These are phyloP conservation scores for Chromobotia macracanthus DNA, from an alignment of 2,797 vertebrate species.

Conservation along the genomic window DNA sequence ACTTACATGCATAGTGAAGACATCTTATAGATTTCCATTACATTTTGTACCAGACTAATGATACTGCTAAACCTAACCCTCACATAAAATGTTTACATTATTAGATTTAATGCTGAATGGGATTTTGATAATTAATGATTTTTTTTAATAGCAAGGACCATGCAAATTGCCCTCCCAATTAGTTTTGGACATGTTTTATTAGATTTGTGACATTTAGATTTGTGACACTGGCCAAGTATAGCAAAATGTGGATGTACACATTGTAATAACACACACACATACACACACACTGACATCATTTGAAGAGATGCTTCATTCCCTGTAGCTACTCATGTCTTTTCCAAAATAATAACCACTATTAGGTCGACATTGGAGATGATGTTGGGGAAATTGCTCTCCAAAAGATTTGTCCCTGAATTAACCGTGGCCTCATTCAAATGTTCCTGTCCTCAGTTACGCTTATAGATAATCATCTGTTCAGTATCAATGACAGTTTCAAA, in stretches of 20 bases:
- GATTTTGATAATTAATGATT: not conserved
- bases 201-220: not conserved
- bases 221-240: not conserved
- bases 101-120: not conserved
- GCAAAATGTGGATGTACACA: not conserved
- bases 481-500: not conserved
- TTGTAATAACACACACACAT: slow-evolving; percentile 5
- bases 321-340: slow-evolving; percentile 33
- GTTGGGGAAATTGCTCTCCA: slow-evolving; percentile 36
- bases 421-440: slow-evolving; percentile 19
- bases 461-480: slow-evolving; percentile 10
- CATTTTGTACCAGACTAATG: not conserved
- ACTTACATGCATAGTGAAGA: not conserved
- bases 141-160: not conserved
- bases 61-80: not conserved
- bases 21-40: not conserved
- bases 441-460: slow-evolving; percentile 6
- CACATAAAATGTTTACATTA: not conserved
- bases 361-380: slow-evolving; percentile 25
- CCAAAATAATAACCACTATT: slow-evolving; percentile 46
- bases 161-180: not conserved
- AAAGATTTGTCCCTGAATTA: slow-evolving; percentile 28
- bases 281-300: slow-evolving; percentile 2
- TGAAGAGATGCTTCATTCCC: slow-evolving; percentile 12
- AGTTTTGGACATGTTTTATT: not conserved